Evolutionary conservation across 92 coral and sea anemone genomes (phyloP), one percentile per base, ranked within the genome.

Genomic region (Porites evermanni): DNA sequence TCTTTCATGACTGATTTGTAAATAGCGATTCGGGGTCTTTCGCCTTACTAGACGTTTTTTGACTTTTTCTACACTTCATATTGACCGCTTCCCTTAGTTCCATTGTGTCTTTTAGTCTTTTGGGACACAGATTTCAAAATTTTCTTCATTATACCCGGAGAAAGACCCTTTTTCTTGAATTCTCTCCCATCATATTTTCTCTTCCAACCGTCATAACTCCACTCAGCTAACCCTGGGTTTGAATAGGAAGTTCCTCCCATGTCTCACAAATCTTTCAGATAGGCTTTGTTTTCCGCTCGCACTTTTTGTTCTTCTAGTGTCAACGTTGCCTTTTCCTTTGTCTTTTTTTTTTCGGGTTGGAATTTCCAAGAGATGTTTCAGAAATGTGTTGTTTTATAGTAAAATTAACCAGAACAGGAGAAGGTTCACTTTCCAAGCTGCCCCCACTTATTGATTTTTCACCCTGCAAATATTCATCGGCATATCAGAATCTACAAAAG

Each of bases 341-440:
- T 59, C 10, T 3, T 77, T 59, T 77, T 54, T 58, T 59, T 77
- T 26, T 26, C 20, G 68, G 80, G 79, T 75, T 75, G 12, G 65
- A 75, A 51, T 73, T 73, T 19, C 78, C 61, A 32, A 73, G 61
- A 73, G 78, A 47, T 32, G 79, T 75, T 75, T 75, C 65, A 17
- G 44, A 75, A 75, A 53, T 54, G 32, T 26, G 32, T 53, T 75
- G 53, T 21, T 51, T 75, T 75, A 26, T 53, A 75, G 65, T 12
- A 58, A 53, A 75, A 75, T 75, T 64, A 75, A 17, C 32, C 79
- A 50, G 13, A 53, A 75, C 50, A 53, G 79, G n/a, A 75, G 79
- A 75, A 53, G 79, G 79, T 75, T 75, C 47, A 32, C 79, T 75
- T 53, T 75, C 64, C 78, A 73, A 73, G 24, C 78, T 73, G 78